A percentile compares a stretch with the other conserved stretches of the same genome.
Conservation (phyloP, 2,113 vertebrate genomes). For the Panurus biarmicus region DNA sequence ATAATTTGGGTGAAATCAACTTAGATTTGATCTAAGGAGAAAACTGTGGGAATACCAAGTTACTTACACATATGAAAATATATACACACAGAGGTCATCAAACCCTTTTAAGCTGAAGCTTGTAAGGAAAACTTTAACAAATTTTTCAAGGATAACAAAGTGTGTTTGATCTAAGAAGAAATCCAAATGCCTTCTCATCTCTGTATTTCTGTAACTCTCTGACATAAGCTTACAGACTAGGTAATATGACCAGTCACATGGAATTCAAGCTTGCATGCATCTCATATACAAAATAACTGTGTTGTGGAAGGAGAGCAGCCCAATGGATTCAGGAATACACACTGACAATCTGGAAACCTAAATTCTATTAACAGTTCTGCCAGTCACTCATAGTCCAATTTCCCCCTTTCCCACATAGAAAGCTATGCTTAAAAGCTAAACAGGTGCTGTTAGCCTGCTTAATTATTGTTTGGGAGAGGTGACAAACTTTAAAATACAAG, state of each 20-base stretch:
- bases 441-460: not conserved
- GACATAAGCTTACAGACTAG: not conserved
- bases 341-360: not conserved
- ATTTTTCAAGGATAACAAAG: not conserved
- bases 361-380: not conserved
- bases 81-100: not conserved
- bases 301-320: not conserved
- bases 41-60: not conserved
- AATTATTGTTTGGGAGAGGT: slow-evolving; percentile 1
- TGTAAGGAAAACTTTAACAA: not conserved
- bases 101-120: not conserved
- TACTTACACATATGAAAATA: not conserved
- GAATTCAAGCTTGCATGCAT: not conserved
- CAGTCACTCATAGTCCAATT: not conserved
- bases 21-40: not conserved
- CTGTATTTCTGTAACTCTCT: not conserved
- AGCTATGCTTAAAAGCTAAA: not conserved
- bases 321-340: not conserved
- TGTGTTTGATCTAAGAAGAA: not conserved
- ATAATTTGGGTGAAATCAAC: not conserved
- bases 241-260: not conserved
- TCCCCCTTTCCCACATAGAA: not conserved
- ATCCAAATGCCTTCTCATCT: not conserved
- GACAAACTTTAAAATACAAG: not conserved
- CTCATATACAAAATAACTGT: not conserved